Conservation (phyloP, 35 echinoderm and acorn worm species). For the Strongylocentrotus purpuratus region DNA sequence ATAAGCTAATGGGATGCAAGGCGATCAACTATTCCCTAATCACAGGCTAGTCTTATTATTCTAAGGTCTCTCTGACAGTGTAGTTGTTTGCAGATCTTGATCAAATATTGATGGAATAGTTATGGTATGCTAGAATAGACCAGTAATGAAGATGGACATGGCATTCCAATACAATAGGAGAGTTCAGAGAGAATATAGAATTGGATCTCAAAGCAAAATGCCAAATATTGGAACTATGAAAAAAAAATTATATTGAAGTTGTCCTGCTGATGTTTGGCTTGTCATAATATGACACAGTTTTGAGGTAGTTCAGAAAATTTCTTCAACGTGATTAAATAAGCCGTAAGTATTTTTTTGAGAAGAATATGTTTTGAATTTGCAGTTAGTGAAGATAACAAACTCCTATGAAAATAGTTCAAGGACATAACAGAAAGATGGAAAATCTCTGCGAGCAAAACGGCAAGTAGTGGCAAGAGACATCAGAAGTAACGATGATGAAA, state of each 20-base stretch:
- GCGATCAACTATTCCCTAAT: neutral
- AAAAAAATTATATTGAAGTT: no score
- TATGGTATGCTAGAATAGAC: neutral
- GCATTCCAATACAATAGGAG: neutral
- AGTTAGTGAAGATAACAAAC: neutral
- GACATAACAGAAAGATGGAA: neutral
- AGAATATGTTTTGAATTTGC: neutral
- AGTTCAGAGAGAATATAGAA: neutral
- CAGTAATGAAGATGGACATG: conserved; percentile 16
- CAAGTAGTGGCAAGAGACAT: neutral
- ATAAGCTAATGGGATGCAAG: neutral
- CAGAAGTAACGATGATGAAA: neutral
- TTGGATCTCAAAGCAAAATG: no score
- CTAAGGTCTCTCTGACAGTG: no score
- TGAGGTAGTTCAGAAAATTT: no score
- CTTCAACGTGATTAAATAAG: no score
- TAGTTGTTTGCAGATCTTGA: neutral
- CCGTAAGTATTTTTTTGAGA: no score
- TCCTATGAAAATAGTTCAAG: neutral
- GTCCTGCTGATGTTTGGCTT: no score
- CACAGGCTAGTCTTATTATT: neutral
- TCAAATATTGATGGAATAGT: neutral
- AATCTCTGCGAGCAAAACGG: neutral
- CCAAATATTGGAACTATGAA: no score
- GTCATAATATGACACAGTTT: no score